Conservation (phyloP, 2,113 vertebrate species). For the cat (Felis catus) region DNA sequence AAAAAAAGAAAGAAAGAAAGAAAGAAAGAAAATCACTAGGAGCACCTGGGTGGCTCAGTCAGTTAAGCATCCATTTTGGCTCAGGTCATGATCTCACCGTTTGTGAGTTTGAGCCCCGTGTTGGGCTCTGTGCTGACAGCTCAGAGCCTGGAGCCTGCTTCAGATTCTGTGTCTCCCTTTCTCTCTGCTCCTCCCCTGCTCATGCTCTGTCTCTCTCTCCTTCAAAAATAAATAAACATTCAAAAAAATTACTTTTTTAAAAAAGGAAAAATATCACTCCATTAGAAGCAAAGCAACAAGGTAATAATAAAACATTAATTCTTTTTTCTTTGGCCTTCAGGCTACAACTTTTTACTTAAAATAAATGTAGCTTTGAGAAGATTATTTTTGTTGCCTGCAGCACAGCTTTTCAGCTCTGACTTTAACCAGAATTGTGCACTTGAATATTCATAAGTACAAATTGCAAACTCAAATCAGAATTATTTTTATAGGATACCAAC, state of each 20-base stretch:
- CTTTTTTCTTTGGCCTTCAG: not conserved
- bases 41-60: too few relatives aligned
- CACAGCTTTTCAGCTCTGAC: not conserved
- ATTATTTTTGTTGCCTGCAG: constrained; percentile 31
- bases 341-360: constrained; percentile 20
- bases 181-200: too few relatives aligned
- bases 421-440: constrained; percentile 53
- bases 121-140: too few relatives aligned
- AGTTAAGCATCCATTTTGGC: too few relatives aligned
- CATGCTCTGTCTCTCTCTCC: too few relatives aligned
- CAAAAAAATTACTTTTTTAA: too few relatives aligned
- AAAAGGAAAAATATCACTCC: not conserved
- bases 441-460: constrained; percentile 71
- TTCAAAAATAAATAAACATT: too few relatives aligned
- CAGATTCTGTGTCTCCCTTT: too few relatives aligned
- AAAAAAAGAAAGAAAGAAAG: not conserved
- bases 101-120: too few relatives aligned
- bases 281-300: not conserved
- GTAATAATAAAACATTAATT: not conserved
- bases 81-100: too few relatives aligned
- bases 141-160: too few relatives aligned
- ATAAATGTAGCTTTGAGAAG: not conserved
- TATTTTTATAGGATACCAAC: constrained; percentile 33
- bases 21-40: not conserved
- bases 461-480: constrained; percentile 33